Conservation (phyloP, 2,113 vertebrate species). For the Xenopus borealis region DNA sequence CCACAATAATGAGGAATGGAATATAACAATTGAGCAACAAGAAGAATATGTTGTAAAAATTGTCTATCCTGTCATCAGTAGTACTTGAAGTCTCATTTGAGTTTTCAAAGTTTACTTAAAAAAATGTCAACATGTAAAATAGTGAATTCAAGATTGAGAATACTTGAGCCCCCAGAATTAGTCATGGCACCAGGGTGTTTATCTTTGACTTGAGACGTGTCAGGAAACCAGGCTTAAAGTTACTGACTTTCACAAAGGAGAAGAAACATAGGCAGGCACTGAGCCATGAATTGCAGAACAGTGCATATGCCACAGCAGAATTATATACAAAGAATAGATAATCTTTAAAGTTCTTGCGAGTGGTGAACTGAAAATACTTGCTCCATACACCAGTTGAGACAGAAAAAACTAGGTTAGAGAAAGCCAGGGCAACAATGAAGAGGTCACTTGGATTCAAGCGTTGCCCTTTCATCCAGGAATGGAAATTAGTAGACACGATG, state of each 20-base stretch:
- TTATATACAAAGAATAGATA: background rate
- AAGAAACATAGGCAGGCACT: conserved; percentile 25
- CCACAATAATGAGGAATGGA: conserved; percentile 28
- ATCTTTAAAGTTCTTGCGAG: no score
- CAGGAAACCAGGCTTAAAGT: conserved; percentile 10
- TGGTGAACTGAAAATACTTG: no score
- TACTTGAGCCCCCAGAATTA: conserved; percentile 16
- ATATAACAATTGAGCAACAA: conserved; percentile 3
- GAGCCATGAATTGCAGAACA: conserved; percentile 31
- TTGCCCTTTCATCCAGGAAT: conserved; percentile 12
- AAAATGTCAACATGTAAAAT: background rate
- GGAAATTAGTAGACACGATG: conserved; percentile 7
- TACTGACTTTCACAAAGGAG: conserved; percentile 26
- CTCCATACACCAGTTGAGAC: no score
- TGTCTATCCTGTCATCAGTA: background rate
- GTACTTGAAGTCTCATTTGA: background rate
- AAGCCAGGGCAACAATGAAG: conserved; percentile 14
- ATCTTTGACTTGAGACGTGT: conserved; percentile 15
- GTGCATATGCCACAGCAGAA: background rate
- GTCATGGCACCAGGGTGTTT: conserved; percentile 8
- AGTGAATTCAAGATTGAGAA: conserved; percentile 2
- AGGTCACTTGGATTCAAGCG: conserved; percentile 18
- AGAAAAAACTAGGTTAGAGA: conserved; percentile 13
- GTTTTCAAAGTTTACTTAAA: background rate
- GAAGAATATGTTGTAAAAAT: background rate